Evolutionary conservation across 1,140 invertebrate genomes (phyloP), one percentile per base, ranked within the genome.

Genomic region (Dendrolimus punctatus): DNA sequence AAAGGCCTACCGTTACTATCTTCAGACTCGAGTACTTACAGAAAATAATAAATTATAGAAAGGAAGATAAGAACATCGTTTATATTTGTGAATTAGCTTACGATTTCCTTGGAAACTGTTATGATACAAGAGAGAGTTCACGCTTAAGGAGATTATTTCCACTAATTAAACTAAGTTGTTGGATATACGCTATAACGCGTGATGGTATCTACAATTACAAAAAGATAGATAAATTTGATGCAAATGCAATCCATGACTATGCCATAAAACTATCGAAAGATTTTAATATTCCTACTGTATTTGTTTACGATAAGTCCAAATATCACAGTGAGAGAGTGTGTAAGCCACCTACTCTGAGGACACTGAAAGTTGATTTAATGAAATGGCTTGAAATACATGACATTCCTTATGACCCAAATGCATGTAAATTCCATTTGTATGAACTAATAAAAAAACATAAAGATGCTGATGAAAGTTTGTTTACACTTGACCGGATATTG

Each of bases 11-110:
- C 37, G 47, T 67, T 6, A 50, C 49, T 5, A 72, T 62, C 10
- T 62, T 73, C 47, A 64, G 73, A 10, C 72, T 58, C 40, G 42
- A 55, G 10, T 75, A 75, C 47, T 54, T 73, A 36, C 68, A 64
- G 39, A 54, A 62, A 6, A 53, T 71, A 2, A 38, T 36, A 6
- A 23, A 48, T 5, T 55, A 58, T 46, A 59, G 71, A 6, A 8
- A 51, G 39, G 60, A 63, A 8, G 39, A 49, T n/a, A 53, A 45
- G 36, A 23, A 46, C 2, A 62, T 73, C 8, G 56, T 53, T 36
- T 73, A 49, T 39, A 46, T 73, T 2, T 62, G 56, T 2, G 51
- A 64, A 40, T 39, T 23, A 7, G 41, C 52, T 23, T 10, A 58
- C 2, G 40, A 47, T 23, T 7, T 2, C 3, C 7, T 55, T 2